Percentiles rank a stretch among this genome's conserved stretches.
These are phyloP conservation scores for Indri indri DNA, from an alignment of 2,113 vertebrate genomes.

Conservation along the genomic window DNA sequence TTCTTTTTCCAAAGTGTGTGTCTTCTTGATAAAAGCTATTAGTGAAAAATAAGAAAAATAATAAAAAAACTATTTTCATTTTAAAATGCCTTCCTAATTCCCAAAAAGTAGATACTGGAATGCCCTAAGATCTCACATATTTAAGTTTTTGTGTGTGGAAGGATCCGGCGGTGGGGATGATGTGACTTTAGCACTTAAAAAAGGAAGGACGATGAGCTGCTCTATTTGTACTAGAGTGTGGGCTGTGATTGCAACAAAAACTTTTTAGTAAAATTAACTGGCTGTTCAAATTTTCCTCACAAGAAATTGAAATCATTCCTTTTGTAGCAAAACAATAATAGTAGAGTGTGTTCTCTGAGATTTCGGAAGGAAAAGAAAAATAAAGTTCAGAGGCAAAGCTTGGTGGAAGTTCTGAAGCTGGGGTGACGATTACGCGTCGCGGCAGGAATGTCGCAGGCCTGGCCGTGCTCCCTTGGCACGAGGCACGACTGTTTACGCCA, in stretches of 20 bases:
- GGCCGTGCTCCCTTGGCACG: slow-evolving; percentile 67
- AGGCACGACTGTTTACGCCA: slow-evolving; percentile 77
- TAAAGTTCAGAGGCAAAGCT: slow-evolving; percentile 47
- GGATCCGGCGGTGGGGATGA: background rate
- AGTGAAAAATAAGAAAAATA: background rate
- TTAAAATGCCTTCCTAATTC: background rate
- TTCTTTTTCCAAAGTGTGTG: background rate
- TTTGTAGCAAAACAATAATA: background rate
- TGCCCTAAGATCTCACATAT: background rate
- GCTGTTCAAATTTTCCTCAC: background rate
- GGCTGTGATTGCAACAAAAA: background rate
- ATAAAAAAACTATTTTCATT: background rate
- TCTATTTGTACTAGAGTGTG: background rate
- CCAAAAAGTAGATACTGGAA: background rate
- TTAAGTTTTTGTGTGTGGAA: too few species aligned
- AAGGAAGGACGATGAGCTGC: too few species aligned
- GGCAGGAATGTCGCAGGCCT: slow-evolving; percentile 75
- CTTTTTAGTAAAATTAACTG: background rate
- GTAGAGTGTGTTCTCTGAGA: background rate
- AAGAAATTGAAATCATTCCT: slow-evolving; percentile 3
- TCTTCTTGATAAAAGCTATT: background rate
- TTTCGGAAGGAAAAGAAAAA: background rate
- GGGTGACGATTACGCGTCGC: slow-evolving; percentile 52
- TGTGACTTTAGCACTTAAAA: background rate
- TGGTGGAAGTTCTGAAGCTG: slow-evolving; percentile 56